Evolutionary conservation across 2,113 vertebrate species (phyloP).

Genomic region (Megaptera novaeangliae): DNA sequence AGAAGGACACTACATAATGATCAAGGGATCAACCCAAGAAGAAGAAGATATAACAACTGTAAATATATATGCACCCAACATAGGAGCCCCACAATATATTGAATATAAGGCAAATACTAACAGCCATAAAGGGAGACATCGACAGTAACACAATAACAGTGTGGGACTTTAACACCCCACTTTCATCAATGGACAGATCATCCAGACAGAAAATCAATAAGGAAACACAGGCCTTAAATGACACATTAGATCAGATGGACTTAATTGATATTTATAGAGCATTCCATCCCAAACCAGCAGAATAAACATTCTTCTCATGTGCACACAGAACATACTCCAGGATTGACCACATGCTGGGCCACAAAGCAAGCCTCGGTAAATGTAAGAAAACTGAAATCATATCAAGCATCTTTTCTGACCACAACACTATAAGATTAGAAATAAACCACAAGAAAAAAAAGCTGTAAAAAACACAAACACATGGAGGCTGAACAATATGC

Average conservation of each 20-base stretch:
- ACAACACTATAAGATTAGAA: neutral
- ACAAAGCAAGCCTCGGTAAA: neutral
- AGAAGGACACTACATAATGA: neutral
- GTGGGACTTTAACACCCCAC: neutral
- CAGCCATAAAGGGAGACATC: neutral
- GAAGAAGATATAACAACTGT: neutral
- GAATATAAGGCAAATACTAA: neutral
- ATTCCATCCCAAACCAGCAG: neutral
- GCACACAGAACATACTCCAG: neutral
- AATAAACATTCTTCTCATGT: neutral
- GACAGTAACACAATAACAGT: neutral
- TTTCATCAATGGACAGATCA: neutral
- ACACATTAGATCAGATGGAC: neutral
- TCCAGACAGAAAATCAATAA: neutral
- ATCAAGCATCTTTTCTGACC: neutral
- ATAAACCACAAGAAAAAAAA: neutral
- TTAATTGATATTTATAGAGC: neutral
- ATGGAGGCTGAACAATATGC: neutral
- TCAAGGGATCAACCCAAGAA: neutral
- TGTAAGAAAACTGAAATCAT: neutral
- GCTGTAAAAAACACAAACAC: neutral
- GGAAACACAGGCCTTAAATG: neutral
- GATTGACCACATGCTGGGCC: neutral
- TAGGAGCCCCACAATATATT: neutral
- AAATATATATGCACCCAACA: neutral